Conservation (phyloP, 2,113 vertebrate genomes). For the Picathartes gymnocephalus region DNA sequence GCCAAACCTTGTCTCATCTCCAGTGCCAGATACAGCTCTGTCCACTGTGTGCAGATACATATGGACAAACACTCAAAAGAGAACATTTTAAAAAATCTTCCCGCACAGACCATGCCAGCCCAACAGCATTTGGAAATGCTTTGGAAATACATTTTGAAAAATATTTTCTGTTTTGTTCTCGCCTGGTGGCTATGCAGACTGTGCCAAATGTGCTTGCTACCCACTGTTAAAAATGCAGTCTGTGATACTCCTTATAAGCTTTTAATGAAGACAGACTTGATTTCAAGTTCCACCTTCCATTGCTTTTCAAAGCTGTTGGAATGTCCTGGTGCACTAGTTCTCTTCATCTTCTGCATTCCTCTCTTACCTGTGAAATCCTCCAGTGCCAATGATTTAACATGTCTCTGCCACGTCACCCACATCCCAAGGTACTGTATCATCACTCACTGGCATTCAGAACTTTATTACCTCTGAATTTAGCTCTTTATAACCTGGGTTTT, state of each 20-base stretch:
- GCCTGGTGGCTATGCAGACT: background rate
- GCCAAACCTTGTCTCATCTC: background rate
- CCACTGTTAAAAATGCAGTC: background rate
- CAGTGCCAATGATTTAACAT: background rate
- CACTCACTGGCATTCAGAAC: background rate
- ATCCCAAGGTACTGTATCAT: background rate
- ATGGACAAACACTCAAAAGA: background rate
- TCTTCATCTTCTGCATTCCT: background rate
- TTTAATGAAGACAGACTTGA: background rate
- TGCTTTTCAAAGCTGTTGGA: background rate
- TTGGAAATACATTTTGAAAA: slow-evolving; percentile 12
- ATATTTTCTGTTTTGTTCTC: slow-evolving; percentile 25
- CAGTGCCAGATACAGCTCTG: background rate
- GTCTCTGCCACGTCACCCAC: background rate
- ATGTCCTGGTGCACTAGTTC: background rate
- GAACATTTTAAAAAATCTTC: background rate
- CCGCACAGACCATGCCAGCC: background rate
- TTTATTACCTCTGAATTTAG: background rate
- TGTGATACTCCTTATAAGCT: background rate
- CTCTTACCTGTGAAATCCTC: background rate
- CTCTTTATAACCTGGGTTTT: background rate
- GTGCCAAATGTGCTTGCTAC: background rate
- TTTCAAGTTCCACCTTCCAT: background rate
- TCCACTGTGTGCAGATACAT: background rate
- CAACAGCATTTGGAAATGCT: background rate